Conservation (phyloP, 2,888 invertebrate genomes). For the Drosophila monieri region DNA sequence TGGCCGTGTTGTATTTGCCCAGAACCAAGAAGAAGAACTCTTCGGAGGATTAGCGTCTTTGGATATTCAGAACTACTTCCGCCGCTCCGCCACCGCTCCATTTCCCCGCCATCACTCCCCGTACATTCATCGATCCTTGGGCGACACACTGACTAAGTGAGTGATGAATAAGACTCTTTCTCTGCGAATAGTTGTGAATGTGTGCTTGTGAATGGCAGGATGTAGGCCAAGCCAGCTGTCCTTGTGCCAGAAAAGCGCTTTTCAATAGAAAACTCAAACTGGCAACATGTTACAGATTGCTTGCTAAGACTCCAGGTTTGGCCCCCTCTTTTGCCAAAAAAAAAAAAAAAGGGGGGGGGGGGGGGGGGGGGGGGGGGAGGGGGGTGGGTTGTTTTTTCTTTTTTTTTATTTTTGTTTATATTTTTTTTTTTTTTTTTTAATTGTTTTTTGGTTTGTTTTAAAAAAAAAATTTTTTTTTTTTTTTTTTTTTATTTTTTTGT, state of each 20-base stretch:
- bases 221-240: conserved; percentile 52
- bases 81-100: neutral
- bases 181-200: conserved; percentile 14
- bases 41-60: conserved; percentile 26
- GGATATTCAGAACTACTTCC: neutral
- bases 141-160: conserved; percentile 41
- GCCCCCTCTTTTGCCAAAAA: conserved; percentile 18
- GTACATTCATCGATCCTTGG: conserved; percentile 27
- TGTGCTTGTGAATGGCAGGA: conserved; percentile 27
- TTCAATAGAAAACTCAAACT: conserved; percentile 56
- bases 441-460: too few species aligned
- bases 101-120: neutral
- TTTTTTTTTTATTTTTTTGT: too few species aligned
- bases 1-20: conserved; percentile 48
- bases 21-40: conserved; percentile 32
- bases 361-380: too few species aligned
- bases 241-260: conserved; percentile 65
- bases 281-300: conserved; percentile 49
- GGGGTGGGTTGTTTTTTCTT: too few species aligned
- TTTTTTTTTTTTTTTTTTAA: too few species aligned
- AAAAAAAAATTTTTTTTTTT: too few species aligned
- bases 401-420: too few species aligned
- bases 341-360: too few species aligned
- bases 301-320: conserved; percentile 35
- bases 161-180: conserved; percentile 43